Evolutionary conservation across 2,888 invertebrate species (phyloP).

Genomic region (Polydrusus tereticollis): DNA sequence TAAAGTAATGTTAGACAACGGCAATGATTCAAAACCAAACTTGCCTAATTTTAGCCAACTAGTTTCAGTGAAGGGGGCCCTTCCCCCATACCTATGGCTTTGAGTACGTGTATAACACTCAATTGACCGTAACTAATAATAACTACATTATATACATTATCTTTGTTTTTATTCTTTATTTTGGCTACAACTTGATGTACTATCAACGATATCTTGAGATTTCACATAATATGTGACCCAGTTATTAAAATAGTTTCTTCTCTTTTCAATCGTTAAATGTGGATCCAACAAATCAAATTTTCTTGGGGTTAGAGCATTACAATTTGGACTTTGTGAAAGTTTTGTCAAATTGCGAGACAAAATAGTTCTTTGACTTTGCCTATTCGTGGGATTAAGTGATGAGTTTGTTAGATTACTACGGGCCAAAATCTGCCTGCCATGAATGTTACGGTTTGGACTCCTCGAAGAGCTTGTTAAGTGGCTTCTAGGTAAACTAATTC

Average conservation of each 20-base stretch:
- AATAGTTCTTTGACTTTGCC: slow-evolving; percentile 12
- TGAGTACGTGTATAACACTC: too few relatives aligned
- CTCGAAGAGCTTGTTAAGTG: slow-evolving; percentile 7
- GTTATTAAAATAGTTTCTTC: slow-evolving; percentile 59
- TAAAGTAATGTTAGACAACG: too few relatives aligned
- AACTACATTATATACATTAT: background rate
- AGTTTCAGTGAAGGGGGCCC: too few relatives aligned
- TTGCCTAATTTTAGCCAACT: too few relatives aligned
- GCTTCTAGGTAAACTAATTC: slow-evolving; percentile 37
- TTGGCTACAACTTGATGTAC: slow-evolving; percentile 30
- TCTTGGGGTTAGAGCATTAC: background rate
- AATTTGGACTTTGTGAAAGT: slow-evolving; percentile 20
- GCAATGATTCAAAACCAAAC: too few relatives aligned
- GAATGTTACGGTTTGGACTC: background rate
- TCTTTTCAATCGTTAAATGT: slow-evolving; percentile 51
- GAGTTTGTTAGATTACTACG: background rate
- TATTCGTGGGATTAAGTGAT: background rate
- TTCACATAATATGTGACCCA: slow-evolving; percentile 60
- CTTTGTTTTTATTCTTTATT: slow-evolving; percentile 26
- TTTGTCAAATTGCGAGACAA: slow-evolving; percentile 10
- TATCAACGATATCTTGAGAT: slow-evolving; percentile 36
- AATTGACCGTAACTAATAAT: too few relatives aligned
- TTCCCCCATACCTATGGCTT: too few relatives aligned
- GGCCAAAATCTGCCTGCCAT: background rate
- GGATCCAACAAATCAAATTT: slow-evolving; percentile 41